phyloP scores from a whole-genome alignment of 53 echinoderm and acorn worm genomes.

The Glandiceps talaboti region DNA sequence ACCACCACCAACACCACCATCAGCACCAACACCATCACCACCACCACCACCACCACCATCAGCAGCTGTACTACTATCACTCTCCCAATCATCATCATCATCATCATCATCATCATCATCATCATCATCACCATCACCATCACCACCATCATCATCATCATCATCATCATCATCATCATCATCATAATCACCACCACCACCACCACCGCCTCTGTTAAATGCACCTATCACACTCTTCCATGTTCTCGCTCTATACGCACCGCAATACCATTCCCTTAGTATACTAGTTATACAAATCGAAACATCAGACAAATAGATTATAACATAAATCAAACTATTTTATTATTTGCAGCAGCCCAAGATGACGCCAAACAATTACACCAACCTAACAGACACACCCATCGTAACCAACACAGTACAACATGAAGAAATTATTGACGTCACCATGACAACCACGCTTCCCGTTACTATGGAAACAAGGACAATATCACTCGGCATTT shows the following conservation, averaged over 20 bases:
- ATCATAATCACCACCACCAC: too few relatives aligned
- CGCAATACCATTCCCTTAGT: too few relatives aligned
- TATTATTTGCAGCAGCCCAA: not conserved
- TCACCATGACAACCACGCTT: not conserved
- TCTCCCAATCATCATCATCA: conserved; percentile 15
- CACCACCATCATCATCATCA: too few relatives aligned
- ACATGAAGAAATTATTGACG: not conserved
- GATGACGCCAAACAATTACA: not conserved
- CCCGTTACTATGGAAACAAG: not conserved
- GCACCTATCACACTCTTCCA: too few relatives aligned
- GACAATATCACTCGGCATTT: not conserved
- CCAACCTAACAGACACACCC: not conserved
- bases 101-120: conserved; percentile 10
- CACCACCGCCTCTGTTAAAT: too few relatives aligned
- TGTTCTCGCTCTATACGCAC: too few relatives aligned
- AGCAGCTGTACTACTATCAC: not conserved
- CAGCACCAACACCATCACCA: not conserved
- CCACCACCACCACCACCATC: not conserved
- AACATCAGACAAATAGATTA: too few relatives aligned
- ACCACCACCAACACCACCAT: too few relatives aligned
- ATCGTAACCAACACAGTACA: not conserved
- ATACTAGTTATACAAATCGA: too few relatives aligned
- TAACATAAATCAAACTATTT: too few relatives aligned
- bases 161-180: too few relatives aligned
- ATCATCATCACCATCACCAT: conserved; percentile 12